These are phyloP conservation scores for Sphaeridia pumilis DNA, from an alignment of 2,888 invertebrate genomes.

Conservation along the genomic window DNA sequence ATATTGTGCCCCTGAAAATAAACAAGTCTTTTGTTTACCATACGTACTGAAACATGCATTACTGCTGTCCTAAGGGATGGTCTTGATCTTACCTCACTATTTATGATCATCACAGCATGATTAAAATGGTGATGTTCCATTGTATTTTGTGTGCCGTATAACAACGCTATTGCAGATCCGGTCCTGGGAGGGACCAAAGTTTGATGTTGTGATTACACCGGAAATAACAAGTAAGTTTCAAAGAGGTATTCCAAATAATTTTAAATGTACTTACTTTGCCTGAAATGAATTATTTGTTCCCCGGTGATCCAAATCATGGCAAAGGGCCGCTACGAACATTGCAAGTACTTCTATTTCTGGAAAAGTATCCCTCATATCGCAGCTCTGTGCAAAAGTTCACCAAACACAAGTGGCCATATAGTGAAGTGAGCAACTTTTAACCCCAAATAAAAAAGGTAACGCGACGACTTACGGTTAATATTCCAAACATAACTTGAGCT, in stretches of 20 bases:
- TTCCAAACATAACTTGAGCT: slow-evolving; percentile 46
- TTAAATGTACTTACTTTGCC: slow-evolving; percentile 42
- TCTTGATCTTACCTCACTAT: slow-evolving; percentile 44
- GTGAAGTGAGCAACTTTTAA: background rate
- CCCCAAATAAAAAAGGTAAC: background rate
- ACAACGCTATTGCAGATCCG: slow-evolving; percentile 44
- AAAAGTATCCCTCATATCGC: slow-evolving; percentile 42
- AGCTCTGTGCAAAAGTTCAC: slow-evolving; percentile 36
- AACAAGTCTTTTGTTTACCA: too few relatives aligned
- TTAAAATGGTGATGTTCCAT: slow-evolving; percentile 55
- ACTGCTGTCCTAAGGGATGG: too few relatives aligned
- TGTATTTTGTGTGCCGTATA: slow-evolving; percentile 49
- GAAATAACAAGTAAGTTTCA: background rate
- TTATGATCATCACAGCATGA: slow-evolving; percentile 51
- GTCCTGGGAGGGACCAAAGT: slow-evolving; percentile 39
- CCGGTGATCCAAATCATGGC: slow-evolving; percentile 51
- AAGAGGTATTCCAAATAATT: slow-evolving; percentile 1
- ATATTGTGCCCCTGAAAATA: slow-evolving; percentile 47
- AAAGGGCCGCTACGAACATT: slow-evolving; percentile 49
- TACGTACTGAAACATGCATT: too few relatives aligned
- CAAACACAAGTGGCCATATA: background rate
- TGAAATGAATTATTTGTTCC: slow-evolving; percentile 51
- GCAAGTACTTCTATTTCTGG: slow-evolving; percentile 44
- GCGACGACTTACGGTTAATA: slow-evolving; percentile 40
- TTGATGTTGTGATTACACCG: background rate